Percentiles rank a stretch among this genome's conserved stretches.
Conservation (phyloP, 2,888 invertebrate species). For the Galerucella pusilla region DNA sequence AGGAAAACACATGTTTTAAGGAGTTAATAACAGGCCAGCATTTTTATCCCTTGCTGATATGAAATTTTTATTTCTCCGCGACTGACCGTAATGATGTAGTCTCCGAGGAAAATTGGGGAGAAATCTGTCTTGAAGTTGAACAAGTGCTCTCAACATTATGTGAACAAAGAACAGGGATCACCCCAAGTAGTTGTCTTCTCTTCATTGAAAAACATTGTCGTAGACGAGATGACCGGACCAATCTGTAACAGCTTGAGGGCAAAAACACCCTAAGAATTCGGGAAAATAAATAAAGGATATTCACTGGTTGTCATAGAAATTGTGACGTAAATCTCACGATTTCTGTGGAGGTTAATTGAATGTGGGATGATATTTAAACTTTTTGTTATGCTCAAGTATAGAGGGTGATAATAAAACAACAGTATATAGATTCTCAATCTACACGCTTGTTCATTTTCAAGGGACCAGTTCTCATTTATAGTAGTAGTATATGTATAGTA, state of each 20-base stretch:
- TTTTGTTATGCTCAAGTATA: neutral
- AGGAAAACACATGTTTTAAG: slow-evolving; percentile 18
- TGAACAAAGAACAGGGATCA: slow-evolving; percentile 31
- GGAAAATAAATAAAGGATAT: slow-evolving; percentile 27
- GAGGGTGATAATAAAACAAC: neutral
- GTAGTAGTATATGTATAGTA: no score
- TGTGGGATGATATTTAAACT: neutral
- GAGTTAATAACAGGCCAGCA: slow-evolving; percentile 23
- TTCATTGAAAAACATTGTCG: slow-evolving; percentile 38
- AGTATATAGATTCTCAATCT: neutral
- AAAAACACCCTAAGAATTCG: slow-evolving; percentile 39
- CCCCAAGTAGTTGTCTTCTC: slow-evolving; percentile 36
- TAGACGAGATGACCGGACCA: slow-evolving; percentile 47
- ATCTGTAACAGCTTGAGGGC: slow-evolving; percentile 46
- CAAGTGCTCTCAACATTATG: slow-evolving; percentile 37
- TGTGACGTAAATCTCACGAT: slow-evolving; percentile 20
- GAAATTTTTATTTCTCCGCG: slow-evolving; percentile 34
- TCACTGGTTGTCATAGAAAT: slow-evolving; percentile 18
- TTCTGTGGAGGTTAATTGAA: neutral
- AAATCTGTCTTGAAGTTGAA: slow-evolving; percentile 36
- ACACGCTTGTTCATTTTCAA: neutral
- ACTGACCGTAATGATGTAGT: slow-evolving; percentile 34
- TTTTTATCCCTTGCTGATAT: slow-evolving; percentile 27
- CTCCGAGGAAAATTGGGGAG: slow-evolving; percentile 32
- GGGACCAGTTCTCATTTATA: no score